These are phyloP conservation scores for Hirundo rustica DNA, from an alignment of 2,797 vertebrate species.

Conservation along the genomic window DNA sequence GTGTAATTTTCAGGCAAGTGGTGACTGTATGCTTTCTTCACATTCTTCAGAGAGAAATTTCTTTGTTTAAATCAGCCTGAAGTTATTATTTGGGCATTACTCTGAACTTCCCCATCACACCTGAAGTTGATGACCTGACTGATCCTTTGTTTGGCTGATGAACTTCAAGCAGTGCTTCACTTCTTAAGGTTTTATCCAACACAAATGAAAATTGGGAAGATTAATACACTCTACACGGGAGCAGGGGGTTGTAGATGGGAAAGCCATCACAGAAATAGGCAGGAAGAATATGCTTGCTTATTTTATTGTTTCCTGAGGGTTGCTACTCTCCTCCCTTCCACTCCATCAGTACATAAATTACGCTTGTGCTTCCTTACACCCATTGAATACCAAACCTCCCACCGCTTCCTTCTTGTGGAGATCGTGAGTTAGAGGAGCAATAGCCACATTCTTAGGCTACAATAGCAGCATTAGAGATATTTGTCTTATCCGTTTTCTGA, in stretches of 20 bases:
- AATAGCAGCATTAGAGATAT: slow-evolving; percentile 62
- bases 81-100: neutral
- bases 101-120: neutral
- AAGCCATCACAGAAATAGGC: neutral
- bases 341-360: slow-evolving; percentile 41
- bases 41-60: neutral
- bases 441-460: slow-evolving; percentile 30
- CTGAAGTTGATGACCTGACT: neutral
- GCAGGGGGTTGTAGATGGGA: neutral
- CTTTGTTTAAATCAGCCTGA: neutral
- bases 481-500: slow-evolving; percentile 63
- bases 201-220: neutral
- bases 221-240: neutral
- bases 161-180: neutral
- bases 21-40: neutral
- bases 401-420: neutral
- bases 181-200: neutral
- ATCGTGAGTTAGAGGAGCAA: slow-evolving; percentile 37
- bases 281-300: neutral
- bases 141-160: neutral
- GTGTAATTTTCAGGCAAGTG: neutral
- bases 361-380: neutral
- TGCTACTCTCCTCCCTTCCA: slow-evolving; percentile 26
- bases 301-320: slow-evolving; percentile 37
- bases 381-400: slow-evolving; percentile 33